Conservation (phyloP, 1,140 invertebrate species). For the Sinella curviseta region DNA sequence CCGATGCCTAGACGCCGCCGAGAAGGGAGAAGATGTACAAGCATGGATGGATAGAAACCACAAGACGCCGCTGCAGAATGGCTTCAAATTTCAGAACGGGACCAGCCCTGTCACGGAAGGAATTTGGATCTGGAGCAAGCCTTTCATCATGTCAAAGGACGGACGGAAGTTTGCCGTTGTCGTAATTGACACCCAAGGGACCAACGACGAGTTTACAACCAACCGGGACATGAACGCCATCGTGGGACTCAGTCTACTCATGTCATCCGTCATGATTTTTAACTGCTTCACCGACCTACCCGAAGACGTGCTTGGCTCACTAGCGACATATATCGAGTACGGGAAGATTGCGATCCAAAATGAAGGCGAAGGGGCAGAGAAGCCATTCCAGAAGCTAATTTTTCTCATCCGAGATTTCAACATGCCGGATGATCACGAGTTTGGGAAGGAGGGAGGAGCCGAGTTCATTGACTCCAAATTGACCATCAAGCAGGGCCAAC, state of each 20-base stretch:
- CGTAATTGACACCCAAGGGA: constrained; percentile 70
- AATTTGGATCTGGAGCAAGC: constrained; percentile 64
- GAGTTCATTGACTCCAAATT: constrained; percentile 28
- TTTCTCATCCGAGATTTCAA: constrained; percentile 45
- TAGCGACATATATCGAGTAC: constrained; percentile 33
- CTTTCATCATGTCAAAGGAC: constrained; percentile 58
- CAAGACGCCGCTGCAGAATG: constrained; percentile 47
- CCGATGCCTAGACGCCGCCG: constrained; percentile 18
- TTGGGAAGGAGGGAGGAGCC: constrained; percentile 34
- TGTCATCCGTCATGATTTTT: constrained; percentile 59
- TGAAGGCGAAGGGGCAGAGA: not conserved
- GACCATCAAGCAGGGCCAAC: constrained; percentile 11
- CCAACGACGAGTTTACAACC: constrained; percentile 66
- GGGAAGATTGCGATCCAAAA: constrained; percentile 1
- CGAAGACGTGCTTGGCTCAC: constrained; percentile 58
- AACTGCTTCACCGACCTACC: constrained; percentile 61
- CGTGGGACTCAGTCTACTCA: constrained; percentile 60
- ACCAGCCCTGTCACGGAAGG: constrained; percentile 63
- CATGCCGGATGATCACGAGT: constrained; percentile 30
- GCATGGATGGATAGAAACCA: constrained; percentile 58
- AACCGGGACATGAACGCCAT: constrained; percentile 67
- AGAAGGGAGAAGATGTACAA: constrained; percentile 44
- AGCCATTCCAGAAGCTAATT: constrained; percentile 37
- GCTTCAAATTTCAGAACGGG: constrained; percentile 62
- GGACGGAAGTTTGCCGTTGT: constrained; percentile 59